Percentiles rank a stretch among this genome's conserved stretches.
phyloP scores from a whole-genome alignment of 2,797 vertebrate genomes.

The Cacajao melanocephalus region DNA sequence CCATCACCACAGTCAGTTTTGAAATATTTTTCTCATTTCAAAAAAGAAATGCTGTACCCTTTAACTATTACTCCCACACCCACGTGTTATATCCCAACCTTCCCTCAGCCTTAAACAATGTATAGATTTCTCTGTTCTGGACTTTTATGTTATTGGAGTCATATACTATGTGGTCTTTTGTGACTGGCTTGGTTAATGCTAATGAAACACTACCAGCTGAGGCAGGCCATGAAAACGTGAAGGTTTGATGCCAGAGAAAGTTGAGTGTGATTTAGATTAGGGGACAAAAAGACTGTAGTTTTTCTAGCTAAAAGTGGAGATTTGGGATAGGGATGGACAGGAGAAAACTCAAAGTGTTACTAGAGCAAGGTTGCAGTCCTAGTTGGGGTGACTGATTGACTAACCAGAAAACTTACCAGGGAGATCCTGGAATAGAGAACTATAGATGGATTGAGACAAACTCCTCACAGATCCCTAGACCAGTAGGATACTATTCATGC shows the following conservation, averaged over 20 bases:
- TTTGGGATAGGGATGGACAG: background rate
- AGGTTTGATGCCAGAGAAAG: background rate
- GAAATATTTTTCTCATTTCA: background rate
- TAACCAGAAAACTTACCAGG: background rate
- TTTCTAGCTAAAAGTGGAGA: background rate
- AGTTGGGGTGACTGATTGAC: background rate
- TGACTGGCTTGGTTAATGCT: background rate
- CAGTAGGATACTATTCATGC: background rate
- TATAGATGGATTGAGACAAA: background rate
- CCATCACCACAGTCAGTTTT: background rate
- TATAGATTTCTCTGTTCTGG: background rate
- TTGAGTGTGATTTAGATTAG: background rate
- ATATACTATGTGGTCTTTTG: background rate
- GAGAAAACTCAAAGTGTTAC: background rate
- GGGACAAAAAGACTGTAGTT: background rate
- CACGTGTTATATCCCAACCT: background rate
- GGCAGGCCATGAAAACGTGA: background rate
- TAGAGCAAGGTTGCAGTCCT: background rate
- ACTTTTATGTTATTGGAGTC: background rate
- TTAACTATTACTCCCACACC: background rate
- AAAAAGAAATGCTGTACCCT: background rate
- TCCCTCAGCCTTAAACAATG: background rate
- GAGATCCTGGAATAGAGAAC: background rate
- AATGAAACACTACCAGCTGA: background rate
- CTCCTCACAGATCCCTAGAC: background rate